phyloP scores from a whole-genome alignment of 1,140 invertebrate species.

The Apis cerana region DNA sequence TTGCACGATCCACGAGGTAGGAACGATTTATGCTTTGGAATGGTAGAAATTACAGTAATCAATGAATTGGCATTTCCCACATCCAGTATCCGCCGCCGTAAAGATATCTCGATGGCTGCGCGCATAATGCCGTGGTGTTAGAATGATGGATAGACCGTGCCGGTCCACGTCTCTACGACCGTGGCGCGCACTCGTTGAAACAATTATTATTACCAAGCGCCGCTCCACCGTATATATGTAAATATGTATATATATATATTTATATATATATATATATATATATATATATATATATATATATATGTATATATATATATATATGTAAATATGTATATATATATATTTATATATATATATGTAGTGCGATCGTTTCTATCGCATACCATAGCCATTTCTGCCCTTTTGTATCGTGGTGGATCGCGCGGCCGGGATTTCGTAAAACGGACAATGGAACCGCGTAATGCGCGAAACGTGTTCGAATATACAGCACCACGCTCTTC shows the following conservation, averaged over 20 bases:
- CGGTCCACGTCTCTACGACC: slow-evolving; percentile 12
- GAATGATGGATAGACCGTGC: slow-evolving; percentile 55
- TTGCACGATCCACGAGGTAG: slow-evolving; percentile 29
- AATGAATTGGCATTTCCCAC: slow-evolving; percentile 71
- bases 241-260: too few species aligned
- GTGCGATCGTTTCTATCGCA: too few species aligned
- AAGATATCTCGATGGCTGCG: slow-evolving; percentile 51
- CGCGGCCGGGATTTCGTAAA: slow-evolving; percentile 41
- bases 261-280: too few species aligned
- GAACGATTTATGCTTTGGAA: slow-evolving; percentile 52
- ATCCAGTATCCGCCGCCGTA: slow-evolving; percentile 45
- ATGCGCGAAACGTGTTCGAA: slow-evolving; percentile 40
- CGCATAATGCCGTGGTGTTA: slow-evolving; percentile 52
- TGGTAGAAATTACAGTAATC: slow-evolving; percentile 63
- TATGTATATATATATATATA: neutral
- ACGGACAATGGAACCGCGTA: slow-evolving; percentile 26
- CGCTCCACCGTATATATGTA: neutral
- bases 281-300: neutral
- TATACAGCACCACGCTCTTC: neutral
- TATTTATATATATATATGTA: too few species aligned
- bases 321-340: too few species aligned
- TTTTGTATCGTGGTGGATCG: slow-evolving; percentile 21
- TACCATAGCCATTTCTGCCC: too few species aligned
- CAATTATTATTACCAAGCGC: slow-evolving; percentile 55
- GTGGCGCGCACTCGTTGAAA: slow-evolving; percentile 51